Base-by-base conservation (phyloP, 2,888 invertebrate species). In the Melipona beecheii region DNA sequence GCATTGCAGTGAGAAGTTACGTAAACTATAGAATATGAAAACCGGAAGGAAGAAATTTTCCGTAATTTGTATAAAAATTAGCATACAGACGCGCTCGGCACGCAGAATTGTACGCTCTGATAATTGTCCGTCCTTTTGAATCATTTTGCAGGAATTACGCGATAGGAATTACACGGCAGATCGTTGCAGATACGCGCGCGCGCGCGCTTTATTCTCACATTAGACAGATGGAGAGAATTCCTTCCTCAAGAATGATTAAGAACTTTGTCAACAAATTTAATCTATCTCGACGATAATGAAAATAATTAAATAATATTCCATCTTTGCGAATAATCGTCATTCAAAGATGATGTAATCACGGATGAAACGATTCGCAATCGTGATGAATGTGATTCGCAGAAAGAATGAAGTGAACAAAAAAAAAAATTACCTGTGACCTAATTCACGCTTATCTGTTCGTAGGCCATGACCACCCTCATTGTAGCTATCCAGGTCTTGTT, bases 391-490 rank as follows among this genome's bases (percentile, higher is more conserved):
- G 17, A 9, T 19, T 58, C 21, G 21, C 31, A 31, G 43, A 78
- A 81, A 24, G 43, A 74, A 71, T 3, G 31, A 43, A 43, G 2
- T 9, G 43, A 43, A 43, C 36, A 43, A 43, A 43, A 9, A 36
- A 36, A 9, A 70, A 60, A 77, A 83, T 90, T 93, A 94, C 94
- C 94, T 94, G 93, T 94, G 94, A 73, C 93, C 91, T 54, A 94
- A 87, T 89, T 94, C 94, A 31, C 94, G 92, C 68, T 93, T 93
- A 87, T 94, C 93, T 49, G 91, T 91, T 78, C 92, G 91, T 72
- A 89, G 84, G 68, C 89, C 88, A 27, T 90, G 86, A 62, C 86
- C 87, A 78, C 93, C 93, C 74, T 93, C 92, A 31, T 90, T 92
- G 87, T 91, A 94, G 80, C 90, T 91, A 84, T 93, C 93, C 86